Percentiles rank a stretch among this genome's conserved stretches.
phyloP scores from a whole-genome alignment of 2,888 invertebrate genomes.

The Ditylenchus weischeri region DNA sequence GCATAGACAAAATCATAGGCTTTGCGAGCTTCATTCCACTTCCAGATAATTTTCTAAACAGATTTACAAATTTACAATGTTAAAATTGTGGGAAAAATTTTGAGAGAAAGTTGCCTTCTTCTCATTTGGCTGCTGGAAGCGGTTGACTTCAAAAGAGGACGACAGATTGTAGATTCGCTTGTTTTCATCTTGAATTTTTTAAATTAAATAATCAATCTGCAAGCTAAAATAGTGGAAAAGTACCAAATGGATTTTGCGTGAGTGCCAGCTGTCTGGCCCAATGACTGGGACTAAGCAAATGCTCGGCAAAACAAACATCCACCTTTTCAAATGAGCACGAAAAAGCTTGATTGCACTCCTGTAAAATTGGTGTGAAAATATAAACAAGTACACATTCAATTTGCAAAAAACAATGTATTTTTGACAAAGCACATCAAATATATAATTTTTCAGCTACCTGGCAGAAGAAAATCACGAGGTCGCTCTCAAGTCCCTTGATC shows the following conservation, averaged over 20 bases:
- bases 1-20: conserved; percentile 22
- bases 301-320: conserved; percentile 12
- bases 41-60: conserved; percentile 25
- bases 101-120: conserved; percentile 11
- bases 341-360: conserved; percentile 22
- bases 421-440: neutral
- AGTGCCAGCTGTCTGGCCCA: conserved; percentile 11
- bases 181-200: conserved; percentile 17
- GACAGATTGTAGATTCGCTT: conserved; percentile 7
- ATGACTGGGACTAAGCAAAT: conserved; percentile 17
- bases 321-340: conserved; percentile 8
- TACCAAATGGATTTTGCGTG: conserved; percentile 17
- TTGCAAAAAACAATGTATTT: neutral
- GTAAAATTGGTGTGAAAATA: neutral
- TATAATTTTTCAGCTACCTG: conserved; percentile 10
- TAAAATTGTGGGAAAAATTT: neutral
- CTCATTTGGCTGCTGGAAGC: conserved; percentile 10
- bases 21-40: conserved; percentile 15
- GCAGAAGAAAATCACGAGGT: conserved; percentile 14
- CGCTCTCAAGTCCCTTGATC: conserved; percentile 8
- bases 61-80: neutral
- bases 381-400: too few species aligned
- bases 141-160: conserved; percentile 15
- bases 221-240: neutral
- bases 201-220: neutral